Percentiles rank a stretch among this genome's conserved stretches.
Evolutionary conservation across 2,888 invertebrate species (phyloP).

Genomic region (Ichneumoninae sp.): DNA sequence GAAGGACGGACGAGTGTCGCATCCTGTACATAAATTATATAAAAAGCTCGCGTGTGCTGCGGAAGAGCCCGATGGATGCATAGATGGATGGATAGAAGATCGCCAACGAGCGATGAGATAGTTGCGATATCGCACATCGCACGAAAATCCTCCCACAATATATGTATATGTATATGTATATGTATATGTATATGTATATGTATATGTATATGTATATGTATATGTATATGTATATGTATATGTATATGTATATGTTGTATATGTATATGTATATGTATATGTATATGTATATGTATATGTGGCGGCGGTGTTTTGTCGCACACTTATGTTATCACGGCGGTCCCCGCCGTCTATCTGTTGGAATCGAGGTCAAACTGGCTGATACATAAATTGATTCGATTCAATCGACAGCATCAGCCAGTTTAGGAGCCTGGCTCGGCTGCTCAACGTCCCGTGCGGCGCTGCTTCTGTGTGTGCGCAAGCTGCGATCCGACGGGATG

Average conservation of each 20-base stretch:
- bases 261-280: neutral
- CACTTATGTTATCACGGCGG: slow-evolving; percentile 43
- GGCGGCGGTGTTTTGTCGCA: neutral
- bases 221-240: neutral
- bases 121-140: slow-evolving; percentile 21
- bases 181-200: neutral
- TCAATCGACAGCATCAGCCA: slow-evolving; percentile 63
- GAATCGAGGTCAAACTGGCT: slow-evolving; percentile 63
- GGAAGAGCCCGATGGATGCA: slow-evolving; percentile 19
- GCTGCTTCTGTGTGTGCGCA: neutral
- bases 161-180: neutral
- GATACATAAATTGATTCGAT: slow-evolving; percentile 67
- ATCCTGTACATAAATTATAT: slow-evolving; percentile 69
- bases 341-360: slow-evolving; percentile 33
- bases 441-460: slow-evolving; percentile 21
- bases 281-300: slow-evolving; percentile 4
- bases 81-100: neutral
- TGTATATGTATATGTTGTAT: neutral
- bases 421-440: slow-evolving; percentile 39
- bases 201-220: neutral
- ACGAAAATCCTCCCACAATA: neutral
- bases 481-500: slow-evolving; percentile 16
- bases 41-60: slow-evolving; percentile 40
- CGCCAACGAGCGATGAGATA: slow-evolving; percentile 32
- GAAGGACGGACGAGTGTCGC: slow-evolving; percentile 61